Evolutionary conservation across 2,888 invertebrate genomes (phyloP).

Genomic region (Myathropa florea): DNA sequence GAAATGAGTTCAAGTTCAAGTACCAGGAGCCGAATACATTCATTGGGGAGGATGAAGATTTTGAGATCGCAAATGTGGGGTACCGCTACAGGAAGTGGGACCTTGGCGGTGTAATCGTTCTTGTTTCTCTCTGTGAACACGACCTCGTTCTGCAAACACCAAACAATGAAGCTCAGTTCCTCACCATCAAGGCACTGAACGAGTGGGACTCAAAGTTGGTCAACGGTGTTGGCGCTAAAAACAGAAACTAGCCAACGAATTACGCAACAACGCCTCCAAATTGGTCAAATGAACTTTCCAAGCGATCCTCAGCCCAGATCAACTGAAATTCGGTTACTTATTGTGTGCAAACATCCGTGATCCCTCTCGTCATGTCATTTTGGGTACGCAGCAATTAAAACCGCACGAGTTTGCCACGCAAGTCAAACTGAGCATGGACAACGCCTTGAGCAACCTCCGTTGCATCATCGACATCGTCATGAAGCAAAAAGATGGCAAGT

Average conservation of each 20-base stretch:
- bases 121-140: slow-evolving; percentile 97
- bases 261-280: slow-evolving; percentile 99
- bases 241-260: slow-evolving; percentile 98
- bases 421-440: slow-evolving; percentile 99
- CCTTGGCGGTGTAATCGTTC: slow-evolving; percentile 93
- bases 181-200: slow-evolving; percentile 98
- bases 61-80: slow-evolving; percentile 96
- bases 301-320: slow-evolving; percentile 96
- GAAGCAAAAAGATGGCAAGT: slow-evolving; percentile 98
- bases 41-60: slow-evolving; percentile 94
- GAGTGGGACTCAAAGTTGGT: slow-evolving; percentile 99
- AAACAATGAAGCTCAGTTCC: slow-evolving; percentile 93
- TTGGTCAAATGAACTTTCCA: slow-evolving; percentile 99
- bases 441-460: slow-evolving; percentile 98
- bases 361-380: slow-evolving; percentile 96
- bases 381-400: slow-evolving; percentile 98
- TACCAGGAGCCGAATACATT: slow-evolving; percentile 97
- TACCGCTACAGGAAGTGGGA: slow-evolving; percentile 99
- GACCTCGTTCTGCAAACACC: slow-evolving; percentile 96
- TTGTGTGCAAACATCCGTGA: slow-evolving; percentile 96
- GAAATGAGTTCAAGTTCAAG: slow-evolving; percentile 90
- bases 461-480: slow-evolving; percentile 98
- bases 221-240: slow-evolving; percentile 99
- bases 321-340: slow-evolving; percentile 99
- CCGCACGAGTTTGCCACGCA: slow-evolving; percentile 99